Evolutionary conservation across 2,113 vertebrate species (phyloP), one percentile per base, ranked within the genome.

Genomic region (Mirounga angustirostris): DNA sequence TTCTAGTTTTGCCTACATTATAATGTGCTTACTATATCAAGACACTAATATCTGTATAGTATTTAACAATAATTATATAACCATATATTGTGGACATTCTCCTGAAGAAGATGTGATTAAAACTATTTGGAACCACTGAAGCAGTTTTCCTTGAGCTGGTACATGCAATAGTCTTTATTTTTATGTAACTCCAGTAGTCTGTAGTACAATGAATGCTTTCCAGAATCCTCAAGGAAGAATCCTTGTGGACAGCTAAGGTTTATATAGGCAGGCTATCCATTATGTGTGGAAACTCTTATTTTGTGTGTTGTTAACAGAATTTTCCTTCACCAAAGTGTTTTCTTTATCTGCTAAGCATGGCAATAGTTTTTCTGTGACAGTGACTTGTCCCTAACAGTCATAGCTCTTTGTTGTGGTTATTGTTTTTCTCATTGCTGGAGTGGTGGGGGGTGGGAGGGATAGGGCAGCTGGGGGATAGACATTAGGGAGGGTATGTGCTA

Each of bases 61-160:
- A 81, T 80, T 86, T 65, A 18, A 82, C 28, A 50, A 24, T 78
- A 58, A 36, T 18, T 36, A 16, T 22, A 22, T 81, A n/a, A 65
- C 18, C 46, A 18, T 36, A 16, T 95, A 73, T 15, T n/a, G 82
- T 4, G 19, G 12, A 1, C 56, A 6, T 71, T 85, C 78, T 69
- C 11, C 21, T 73, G 22, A 83, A 61, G 52, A 83, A 11, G 15
- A 94, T 11, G 3, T 59, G 46, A 28, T 65, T 50, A 24, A 85
- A 78, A 28, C 36, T 18, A 87, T 82, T 74, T 59, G 46, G 33
- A 54, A 90, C 15, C 15, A 76, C 14, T 69, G 30, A 78, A 79
- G n/a, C 21, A 21, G 36, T 24, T 80, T 86, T 97, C 63, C 7
- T 92, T 95, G 89, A 94, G 85, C 15, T 61, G 81, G 91, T 93